Evolutionary conservation across 2,113 vertebrate genomes (phyloP), one percentile per base, ranked within the genome.

Genomic region (Dipodomys merriami): DNA sequence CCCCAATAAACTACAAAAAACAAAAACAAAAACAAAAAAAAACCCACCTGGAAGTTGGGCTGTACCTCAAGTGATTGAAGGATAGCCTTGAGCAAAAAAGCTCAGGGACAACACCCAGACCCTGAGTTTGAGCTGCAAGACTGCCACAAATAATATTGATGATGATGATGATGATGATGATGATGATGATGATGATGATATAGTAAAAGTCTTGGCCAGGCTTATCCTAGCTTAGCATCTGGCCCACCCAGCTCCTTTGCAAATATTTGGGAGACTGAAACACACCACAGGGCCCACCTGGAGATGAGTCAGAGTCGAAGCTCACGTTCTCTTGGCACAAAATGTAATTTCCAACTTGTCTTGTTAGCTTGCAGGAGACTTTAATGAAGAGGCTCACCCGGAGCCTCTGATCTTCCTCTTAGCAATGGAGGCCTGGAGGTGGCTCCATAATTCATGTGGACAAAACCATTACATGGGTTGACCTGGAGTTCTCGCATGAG

Each of bases 361-460:
- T 73, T 20, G 53, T 90, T 60, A 18, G 44, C 88, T 46, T 72
- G 29, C 22, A 79, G 79, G 88, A 86, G 49, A 19, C 80, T 78
- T 90, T 62, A 72, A 53, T 5, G 16, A 91, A 79, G 49, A 80
- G 39, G 19, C 78, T n/a, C 8, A 57, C 5, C 64, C 49, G 1
- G 2, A 0, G 16, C 65, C 33, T 71, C 85, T 60, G 44, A 33
- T 79, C 69, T 74, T 49, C 39, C 2, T 65, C 72, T 74, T 72
- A 65, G 80, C 30, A 44, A 49, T 27, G 27, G 2, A 64, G 57
- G 49, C 30, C 19, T 0, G 15, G 19, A 8, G 44, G 0, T 0
- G 1, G 53, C 78, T 83, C 84, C 77, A 33, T 68, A 65, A 89
- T 88, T 92, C 92, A 81, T 25, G 27, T 83, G 27, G 85, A 90